phyloP scores from a whole-genome alignment of 2,888 invertebrate genomes.

The Drosophila leonis region DNA sequence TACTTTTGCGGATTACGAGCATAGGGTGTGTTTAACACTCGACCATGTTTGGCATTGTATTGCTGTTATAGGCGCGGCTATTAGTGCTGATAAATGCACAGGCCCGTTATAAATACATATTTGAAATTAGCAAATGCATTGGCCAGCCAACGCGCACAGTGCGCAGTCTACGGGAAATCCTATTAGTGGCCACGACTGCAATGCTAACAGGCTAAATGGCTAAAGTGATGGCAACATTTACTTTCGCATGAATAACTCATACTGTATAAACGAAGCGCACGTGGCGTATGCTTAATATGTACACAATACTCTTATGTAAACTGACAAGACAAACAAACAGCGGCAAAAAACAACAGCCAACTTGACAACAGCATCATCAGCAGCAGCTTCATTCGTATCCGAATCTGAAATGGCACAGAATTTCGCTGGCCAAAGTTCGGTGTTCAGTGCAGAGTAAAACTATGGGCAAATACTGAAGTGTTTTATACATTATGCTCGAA shows the following conservation, averaged over 20 bases:
- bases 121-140: constrained; percentile 53
- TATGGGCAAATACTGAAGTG: constrained; percentile 66
- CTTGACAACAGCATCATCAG: constrained; percentile 13
- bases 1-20: constrained; percentile 36
- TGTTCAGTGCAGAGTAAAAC: constrained; percentile 50
- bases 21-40: constrained; percentile 3
- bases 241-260: constrained; percentile 55
- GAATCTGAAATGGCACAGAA: not conserved
- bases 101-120: constrained; percentile 56
- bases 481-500: constrained; percentile 65
- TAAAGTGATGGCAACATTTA: constrained; percentile 24
- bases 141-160: not conserved
- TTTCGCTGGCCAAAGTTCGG: constrained; percentile 44
- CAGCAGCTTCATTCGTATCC: constrained; percentile 16
- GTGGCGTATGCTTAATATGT: constrained; percentile 50
- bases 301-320: constrained; percentile 37
- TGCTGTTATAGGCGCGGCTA: constrained; percentile 38
- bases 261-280: constrained; percentile 28
- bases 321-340: constrained; percentile 18
- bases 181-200: constrained; percentile 57
- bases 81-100: constrained; percentile 67
- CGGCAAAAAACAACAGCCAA: constrained; percentile 20
- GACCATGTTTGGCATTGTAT: constrained; percentile 21
- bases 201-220: constrained; percentile 38
- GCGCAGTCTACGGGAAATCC: constrained; percentile 49